These are phyloP conservation scores for Drosophila dunni DNA, from an alignment of 1,140 invertebrate species.

Conservation along the genomic window DNA sequence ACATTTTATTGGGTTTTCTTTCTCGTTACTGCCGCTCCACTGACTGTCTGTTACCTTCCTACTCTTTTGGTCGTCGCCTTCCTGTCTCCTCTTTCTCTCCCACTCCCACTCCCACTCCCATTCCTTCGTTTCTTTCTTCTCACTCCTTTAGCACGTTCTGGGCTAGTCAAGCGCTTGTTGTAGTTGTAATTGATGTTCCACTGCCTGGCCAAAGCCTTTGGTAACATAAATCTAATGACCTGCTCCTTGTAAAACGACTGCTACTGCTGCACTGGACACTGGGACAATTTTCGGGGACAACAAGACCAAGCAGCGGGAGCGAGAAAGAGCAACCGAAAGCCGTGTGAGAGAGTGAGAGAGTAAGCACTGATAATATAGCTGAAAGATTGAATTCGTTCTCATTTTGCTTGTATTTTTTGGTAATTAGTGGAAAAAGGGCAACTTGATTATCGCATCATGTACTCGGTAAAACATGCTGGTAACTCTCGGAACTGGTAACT, in stretches of 20 bases:
- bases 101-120: conserved; percentile 23
- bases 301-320: neutral
- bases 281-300: neutral
- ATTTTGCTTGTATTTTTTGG: conserved; percentile 63
- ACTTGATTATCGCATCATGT: conserved; percentile 70
- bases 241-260: conserved; percentile 21
- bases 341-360: neutral
- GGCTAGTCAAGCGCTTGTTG: conserved; percentile 43
- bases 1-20: conserved; percentile 82
- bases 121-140: neutral
- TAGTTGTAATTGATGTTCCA: conserved; percentile 72
- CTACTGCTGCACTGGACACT: conserved; percentile 15
- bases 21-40: conserved; percentile 77
- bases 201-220: conserved; percentile 54
- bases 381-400: conserved; percentile 60
- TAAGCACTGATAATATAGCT: conserved; percentile 17
- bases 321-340: neutral
- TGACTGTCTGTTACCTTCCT: conserved; percentile 44
- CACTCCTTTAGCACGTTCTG: conserved; percentile 6
- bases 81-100: neutral
- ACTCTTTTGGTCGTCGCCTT: neutral
- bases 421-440: conserved; percentile 67
- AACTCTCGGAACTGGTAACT: conserved; percentile 1
- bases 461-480: neutral
- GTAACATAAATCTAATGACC: conserved; percentile 74